Evolutionary conservation across 2,797 vertebrate genomes (phyloP).

Genomic region (Epinephelus malabaricus): DNA sequence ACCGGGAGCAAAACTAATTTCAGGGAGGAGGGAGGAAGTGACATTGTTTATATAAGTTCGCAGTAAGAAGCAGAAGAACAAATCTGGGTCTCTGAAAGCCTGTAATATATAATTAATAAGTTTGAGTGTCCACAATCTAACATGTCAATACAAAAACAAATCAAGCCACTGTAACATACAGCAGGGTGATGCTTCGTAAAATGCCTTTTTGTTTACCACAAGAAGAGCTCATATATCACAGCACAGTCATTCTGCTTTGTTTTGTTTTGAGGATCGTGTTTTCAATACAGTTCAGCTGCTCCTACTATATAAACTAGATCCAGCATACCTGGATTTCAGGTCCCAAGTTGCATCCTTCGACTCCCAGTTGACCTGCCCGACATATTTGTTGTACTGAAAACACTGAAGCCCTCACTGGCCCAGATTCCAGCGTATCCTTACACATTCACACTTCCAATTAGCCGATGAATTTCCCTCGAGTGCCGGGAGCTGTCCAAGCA

Average conservation of each 20-base stretch:
- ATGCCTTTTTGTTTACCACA: neutral
- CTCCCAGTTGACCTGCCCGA: slow-evolving; percentile 36
- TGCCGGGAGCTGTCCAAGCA: slow-evolving; percentile 12
- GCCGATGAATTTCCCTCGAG: slow-evolving; percentile 35
- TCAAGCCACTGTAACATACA: neutral
- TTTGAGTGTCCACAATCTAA: neutral
- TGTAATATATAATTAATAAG: slow-evolving; percentile 15
- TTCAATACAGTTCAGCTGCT: slow-evolving; percentile 13
- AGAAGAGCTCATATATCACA: neutral
- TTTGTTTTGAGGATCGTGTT: neutral
- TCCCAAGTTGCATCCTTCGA: neutral
- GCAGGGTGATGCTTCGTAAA: neutral
- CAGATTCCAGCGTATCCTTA: slow-evolving; percentile 36
- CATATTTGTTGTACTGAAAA: slow-evolving; percentile 42
- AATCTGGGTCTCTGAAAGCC: slow-evolving; percentile 15
- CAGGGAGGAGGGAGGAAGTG: neutral
- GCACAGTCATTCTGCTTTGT: slow-evolving; percentile 10
- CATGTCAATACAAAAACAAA: slow-evolving; percentile 21
- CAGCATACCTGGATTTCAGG: neutral
- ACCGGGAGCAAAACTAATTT: slow-evolving; percentile 23
- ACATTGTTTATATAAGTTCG: slow-evolving; percentile 12
- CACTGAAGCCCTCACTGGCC: slow-evolving; percentile 27
- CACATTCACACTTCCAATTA: slow-evolving; percentile 30
- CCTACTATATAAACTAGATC: neutral
- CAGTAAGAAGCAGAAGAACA: neutral